These are phyloP conservation scores for Abrostola triplasia DNA, from an alignment of 2,888 invertebrate genomes.

Conservation along the genomic window DNA sequence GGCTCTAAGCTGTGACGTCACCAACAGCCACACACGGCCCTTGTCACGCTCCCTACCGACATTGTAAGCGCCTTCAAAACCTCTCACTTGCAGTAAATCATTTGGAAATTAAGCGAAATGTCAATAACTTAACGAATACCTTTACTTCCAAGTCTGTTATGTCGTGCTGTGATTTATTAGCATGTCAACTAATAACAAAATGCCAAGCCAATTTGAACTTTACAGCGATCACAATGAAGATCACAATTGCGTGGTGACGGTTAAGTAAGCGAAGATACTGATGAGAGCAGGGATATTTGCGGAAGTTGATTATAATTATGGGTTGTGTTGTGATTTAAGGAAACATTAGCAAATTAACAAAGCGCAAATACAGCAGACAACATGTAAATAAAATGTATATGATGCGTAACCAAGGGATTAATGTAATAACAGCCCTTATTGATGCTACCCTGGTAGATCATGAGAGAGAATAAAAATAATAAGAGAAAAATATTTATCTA, in stretches of 20 bases:
- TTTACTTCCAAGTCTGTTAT: constrained; percentile 33
- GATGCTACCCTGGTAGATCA: too few species aligned
- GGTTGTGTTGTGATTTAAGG: constrained; percentile 19
- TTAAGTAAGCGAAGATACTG: constrained; percentile 10
- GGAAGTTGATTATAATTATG: constrained; percentile 18
- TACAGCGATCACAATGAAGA: fast-evolving
- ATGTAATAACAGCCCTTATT: too few species aligned
- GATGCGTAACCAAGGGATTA: too few species aligned
- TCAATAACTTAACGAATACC: constrained; percentile 37
- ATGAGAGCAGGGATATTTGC: constrained; percentile 21
- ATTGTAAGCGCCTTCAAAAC: background rate
- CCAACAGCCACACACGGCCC: too few species aligned
- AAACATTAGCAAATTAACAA: constrained; percentile 26
- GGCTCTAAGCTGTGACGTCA: too few species aligned
- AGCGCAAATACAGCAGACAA: background rate
- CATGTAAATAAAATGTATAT: background rate
- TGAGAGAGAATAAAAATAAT: too few species aligned
- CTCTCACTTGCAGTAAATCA: background rate
- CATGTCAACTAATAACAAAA: constrained; percentile 19
- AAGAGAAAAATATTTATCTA: too few species aligned
- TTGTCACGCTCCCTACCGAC: background rate
- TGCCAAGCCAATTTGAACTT: constrained; percentile 5
- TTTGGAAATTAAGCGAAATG: constrained; percentile 19
- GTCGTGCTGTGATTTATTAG: constrained; percentile 42
- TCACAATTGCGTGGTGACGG: background rate